Conservation (phyloP, 2,888 invertebrate genomes). For the Agonum fuliginosum region DNA sequence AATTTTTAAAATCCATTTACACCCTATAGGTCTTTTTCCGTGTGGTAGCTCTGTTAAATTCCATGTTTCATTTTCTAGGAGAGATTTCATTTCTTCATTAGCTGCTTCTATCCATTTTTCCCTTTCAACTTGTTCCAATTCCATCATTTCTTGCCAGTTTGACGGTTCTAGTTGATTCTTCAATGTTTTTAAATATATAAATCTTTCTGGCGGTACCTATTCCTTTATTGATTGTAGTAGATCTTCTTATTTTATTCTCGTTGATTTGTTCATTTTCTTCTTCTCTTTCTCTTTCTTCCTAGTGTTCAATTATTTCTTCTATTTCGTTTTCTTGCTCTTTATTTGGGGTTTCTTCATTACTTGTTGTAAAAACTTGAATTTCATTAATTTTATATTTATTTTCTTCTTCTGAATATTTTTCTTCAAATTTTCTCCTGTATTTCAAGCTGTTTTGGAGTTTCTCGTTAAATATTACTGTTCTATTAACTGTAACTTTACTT, state of each 20-base stretch:
- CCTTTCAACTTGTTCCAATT: conserved; percentile 8
- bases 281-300: neutral
- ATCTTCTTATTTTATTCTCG: neutral
- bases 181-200: neutral
- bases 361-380: too few relatives aligned
- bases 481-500: conserved; percentile 58
- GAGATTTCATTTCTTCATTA: conserved; percentile 62
- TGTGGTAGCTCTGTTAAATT: conserved; percentile 62
- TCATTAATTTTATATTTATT: too few relatives aligned
- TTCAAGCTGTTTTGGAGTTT: too few relatives aligned
- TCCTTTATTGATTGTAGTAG: conserved; percentile 23
- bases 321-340: neutral
- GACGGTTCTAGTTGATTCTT: neutral
- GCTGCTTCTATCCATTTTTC: conserved; percentile 62
- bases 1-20: conserved; percentile 65
- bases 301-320: neutral
- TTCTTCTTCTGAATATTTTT: too few relatives aligned
- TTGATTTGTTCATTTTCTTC: neutral
- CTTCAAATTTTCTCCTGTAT: too few relatives aligned
- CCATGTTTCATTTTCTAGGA: conserved; percentile 63
- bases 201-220: conserved; percentile 14
- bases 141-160: conserved; percentile 16
- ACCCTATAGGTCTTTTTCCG: conserved; percentile 62
- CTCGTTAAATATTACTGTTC: conserved; percentile 59
- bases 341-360: conserved; percentile 3